Evolutionary conservation across 1,140 invertebrate species (phyloP).

Genomic region (Drosophila mauritiana): DNA sequence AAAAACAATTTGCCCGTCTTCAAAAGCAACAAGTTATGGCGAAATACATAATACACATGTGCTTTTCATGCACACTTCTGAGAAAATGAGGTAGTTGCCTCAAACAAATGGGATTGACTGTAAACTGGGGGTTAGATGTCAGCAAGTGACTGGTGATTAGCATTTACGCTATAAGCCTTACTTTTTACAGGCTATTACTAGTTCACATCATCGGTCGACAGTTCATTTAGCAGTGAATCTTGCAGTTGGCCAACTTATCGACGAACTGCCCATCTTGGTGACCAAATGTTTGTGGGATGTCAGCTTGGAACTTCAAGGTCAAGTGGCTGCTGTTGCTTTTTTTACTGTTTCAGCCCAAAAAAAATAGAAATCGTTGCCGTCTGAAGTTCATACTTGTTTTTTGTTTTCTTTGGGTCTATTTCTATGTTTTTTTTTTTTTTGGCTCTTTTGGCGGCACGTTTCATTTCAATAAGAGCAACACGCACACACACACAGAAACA

Average conservation of each 20-base stretch:
- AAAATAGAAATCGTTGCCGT: constrained; percentile 38
- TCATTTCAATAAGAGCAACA: constrained; percentile 45
- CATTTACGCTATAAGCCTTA: background rate
- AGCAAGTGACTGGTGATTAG: background rate
- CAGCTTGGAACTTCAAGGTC: constrained; percentile 39
- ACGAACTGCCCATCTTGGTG: constrained; percentile 4
- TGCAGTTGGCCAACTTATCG: background rate
- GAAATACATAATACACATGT: constrained; percentile 7
- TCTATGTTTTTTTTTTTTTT: constrained; percentile 13
- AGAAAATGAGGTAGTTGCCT: constrained; percentile 23
- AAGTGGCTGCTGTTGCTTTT: constrained; percentile 41
- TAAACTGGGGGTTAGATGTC: constrained; percentile 13
- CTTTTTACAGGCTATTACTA: background rate
- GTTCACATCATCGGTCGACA: background rate
- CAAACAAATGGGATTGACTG: constrained; percentile 7
- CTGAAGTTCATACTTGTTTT: constrained; percentile 44
- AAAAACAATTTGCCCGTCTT: constrained; percentile 11
- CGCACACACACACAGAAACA: constrained; percentile 42
- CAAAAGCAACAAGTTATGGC: constrained; percentile 27
- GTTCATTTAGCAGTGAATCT: background rate
- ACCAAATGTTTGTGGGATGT: constrained; percentile 32
- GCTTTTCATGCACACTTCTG: constrained; percentile 28
- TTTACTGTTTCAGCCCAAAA: constrained; percentile 22
- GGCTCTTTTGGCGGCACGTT: constrained; percentile 61
- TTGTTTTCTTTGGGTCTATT: constrained; percentile 34